A percentile compares a stretch with the other conserved stretches of the same genome.
Evolutionary conservation across 2,113 vertebrate genomes (phyloP).

Genomic region (Syngnathus scovelli): DNA sequence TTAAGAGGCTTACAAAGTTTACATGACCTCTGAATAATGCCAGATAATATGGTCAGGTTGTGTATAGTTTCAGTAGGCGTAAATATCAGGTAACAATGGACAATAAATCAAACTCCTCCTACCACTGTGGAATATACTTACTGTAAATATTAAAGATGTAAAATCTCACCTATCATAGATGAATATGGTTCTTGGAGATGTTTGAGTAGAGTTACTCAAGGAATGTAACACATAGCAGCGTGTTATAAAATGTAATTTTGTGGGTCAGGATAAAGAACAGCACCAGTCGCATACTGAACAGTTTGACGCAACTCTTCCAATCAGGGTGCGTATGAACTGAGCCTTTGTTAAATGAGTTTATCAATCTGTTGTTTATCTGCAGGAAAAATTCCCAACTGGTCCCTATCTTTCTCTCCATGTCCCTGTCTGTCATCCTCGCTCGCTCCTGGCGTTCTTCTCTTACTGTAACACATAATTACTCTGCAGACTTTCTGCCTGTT

Average conservation of each 20-base stretch:
- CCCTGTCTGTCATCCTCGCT: slow-evolving; percentile 44
- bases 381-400: slow-evolving; percentile 43
- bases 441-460: slow-evolving; percentile 36
- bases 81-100: slow-evolving; percentile 53
- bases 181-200: background rate
- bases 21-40: slow-evolving; percentile 70
- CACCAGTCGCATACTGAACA: background rate
- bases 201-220: background rate
- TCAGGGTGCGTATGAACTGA: slow-evolving; percentile 13
- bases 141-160: too few relatives aligned
- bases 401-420: slow-evolving; percentile 25
- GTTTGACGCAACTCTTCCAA: slow-evolving; percentile 8
- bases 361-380: slow-evolving; percentile 60
- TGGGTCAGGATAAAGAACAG: background rate
- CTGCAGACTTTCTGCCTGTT: slow-evolving; percentile 62
- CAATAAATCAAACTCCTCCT: background rate
- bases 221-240: background rate
- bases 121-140: too few relatives aligned
- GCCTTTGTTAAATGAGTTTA: slow-evolving; percentile 38
- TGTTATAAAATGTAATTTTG: background rate
- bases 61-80: slow-evolving; percentile 51
- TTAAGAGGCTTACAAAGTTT: slow-evolving; percentile 75
- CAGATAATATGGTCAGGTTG: slow-evolving; percentile 57
- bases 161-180: background rate
- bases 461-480: slow-evolving; percentile 73